phyloP scores from a whole-genome alignment of 2,113 vertebrate species.

The Etheostoma spectabile region DNA sequence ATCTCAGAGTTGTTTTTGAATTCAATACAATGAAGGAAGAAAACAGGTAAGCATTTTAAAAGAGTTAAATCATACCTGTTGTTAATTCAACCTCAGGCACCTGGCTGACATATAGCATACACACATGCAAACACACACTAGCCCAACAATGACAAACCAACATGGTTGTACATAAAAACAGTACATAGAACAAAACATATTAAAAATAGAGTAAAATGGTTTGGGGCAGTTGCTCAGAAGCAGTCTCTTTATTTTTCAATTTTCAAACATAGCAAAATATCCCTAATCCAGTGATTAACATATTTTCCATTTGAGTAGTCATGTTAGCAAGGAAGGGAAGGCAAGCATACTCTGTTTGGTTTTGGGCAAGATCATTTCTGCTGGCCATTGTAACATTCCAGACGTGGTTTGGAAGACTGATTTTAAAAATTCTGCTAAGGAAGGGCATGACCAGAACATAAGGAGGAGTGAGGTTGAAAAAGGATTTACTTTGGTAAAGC shows the following conservation, averaged over 20 bases:
- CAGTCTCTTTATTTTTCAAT: too few species aligned
- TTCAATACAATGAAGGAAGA: too few species aligned
- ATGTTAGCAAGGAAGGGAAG: too few species aligned
- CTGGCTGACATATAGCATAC: background rate
- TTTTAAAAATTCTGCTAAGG: background rate
- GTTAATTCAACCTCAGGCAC: background rate
- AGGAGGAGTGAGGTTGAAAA: background rate
- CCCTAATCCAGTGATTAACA: too few species aligned
- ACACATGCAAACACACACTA: background rate
- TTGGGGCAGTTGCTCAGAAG: too few species aligned
- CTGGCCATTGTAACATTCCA: background rate
- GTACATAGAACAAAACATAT: too few species aligned
- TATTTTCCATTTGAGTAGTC: too few species aligned
- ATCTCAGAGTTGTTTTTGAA: too few species aligned
- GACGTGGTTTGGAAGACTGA: background rate
- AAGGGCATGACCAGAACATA: background rate
- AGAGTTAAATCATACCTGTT: background rate
- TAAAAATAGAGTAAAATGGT: too few species aligned
- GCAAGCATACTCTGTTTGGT: too few species aligned
- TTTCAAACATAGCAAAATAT: too few species aligned
- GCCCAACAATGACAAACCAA: background rate
- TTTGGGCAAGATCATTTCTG: too few species aligned
- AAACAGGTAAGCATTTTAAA: background rate
- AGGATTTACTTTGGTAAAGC: background rate
- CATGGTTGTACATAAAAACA: background rate